These are phyloP conservation scores for Chymomyza costata DNA, from an alignment of 1,140 invertebrate genomes.

Conservation along the genomic window DNA sequence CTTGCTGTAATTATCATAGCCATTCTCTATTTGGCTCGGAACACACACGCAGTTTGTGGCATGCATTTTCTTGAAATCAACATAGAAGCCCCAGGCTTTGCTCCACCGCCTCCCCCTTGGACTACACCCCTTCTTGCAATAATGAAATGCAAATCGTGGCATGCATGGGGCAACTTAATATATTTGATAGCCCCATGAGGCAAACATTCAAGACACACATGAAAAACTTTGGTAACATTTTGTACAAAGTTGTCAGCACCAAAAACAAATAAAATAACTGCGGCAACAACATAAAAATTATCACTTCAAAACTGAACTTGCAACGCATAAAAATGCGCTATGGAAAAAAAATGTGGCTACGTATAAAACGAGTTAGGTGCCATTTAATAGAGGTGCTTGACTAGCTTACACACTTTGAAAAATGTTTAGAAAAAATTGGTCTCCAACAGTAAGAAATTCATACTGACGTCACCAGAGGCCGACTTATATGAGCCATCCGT, in stretches of 20 bases:
- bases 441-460: too few relatives aligned
- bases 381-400: too few relatives aligned
- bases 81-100: constrained; percentile 35
- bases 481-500: too few relatives aligned
- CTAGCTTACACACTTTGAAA: too few relatives aligned
- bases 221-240: constrained; percentile 59
- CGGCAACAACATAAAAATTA: constrained; percentile 47
- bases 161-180: constrained; percentile 45
- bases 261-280: constrained; percentile 34
- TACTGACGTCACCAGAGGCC: too few relatives aligned
- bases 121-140: constrained; percentile 14
- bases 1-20: constrained; percentile 73
- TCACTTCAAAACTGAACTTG: constrained; percentile 19
- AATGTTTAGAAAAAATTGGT: too few relatives aligned
- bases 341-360: too few relatives aligned
- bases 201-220: too few relatives aligned
- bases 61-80: too few relatives aligned
- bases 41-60: constrained; percentile 54
- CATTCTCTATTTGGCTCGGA: constrained; percentile 62
- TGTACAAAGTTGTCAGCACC: constrained; percentile 49
- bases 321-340: constrained; percentile 3
- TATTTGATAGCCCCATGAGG: constrained; percentile 43
- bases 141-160: constrained; percentile 67
- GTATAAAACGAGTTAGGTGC: too few relatives aligned
- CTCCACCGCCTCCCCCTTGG: not conserved